These are phyloP conservation scores for Heteromyza rotundicornis DNA, from an alignment of 2,888 invertebrate species.

Conservation along the genomic window DNA sequence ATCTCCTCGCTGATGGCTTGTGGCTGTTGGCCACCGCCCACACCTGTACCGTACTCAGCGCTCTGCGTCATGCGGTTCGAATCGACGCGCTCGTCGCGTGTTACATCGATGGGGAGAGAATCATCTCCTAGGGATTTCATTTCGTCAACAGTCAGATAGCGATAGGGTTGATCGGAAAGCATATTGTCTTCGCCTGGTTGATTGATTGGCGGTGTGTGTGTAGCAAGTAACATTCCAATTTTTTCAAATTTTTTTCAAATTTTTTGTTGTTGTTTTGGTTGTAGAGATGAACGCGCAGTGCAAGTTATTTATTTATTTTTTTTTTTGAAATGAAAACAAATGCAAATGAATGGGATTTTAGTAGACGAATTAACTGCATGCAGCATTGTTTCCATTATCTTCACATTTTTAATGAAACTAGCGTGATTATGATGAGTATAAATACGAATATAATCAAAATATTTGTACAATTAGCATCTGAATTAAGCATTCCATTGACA, in stretches of 20 bases:
- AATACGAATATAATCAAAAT: neutral
- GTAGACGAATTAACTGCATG: slow-evolving; percentile 28
- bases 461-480: neutral
- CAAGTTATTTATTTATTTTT: no score
- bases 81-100: slow-evolving; percentile 85
- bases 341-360: slow-evolving; percentile 50
- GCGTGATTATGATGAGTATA: neutral
- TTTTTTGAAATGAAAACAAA: slow-evolving; percentile 49
- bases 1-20: slow-evolving; percentile 68
- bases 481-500: neutral
- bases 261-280: slow-evolving; percentile 29
- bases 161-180: slow-evolving; percentile 87
- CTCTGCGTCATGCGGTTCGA: slow-evolving; percentile 68
- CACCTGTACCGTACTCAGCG: slow-evolving; percentile 55
- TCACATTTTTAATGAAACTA: slow-evolving; percentile 3
- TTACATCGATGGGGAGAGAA: slow-evolving; percentile 90
- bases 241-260: slow-evolving; percentile 3
- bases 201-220: no score
- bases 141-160: slow-evolving; percentile 92
- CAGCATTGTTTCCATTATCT: neutral
- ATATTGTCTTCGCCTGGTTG: slow-evolving; percentile 89
- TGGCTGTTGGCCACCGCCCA: slow-evolving; percentile 44
- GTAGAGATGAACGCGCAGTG: slow-evolving; percentile 43
- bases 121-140: slow-evolving; percentile 95
- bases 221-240: neutral